These are phyloP conservation scores for Artemia franciscana DNA, from an alignment of 1,140 invertebrate genomes.

Conservation along the genomic window DNA sequence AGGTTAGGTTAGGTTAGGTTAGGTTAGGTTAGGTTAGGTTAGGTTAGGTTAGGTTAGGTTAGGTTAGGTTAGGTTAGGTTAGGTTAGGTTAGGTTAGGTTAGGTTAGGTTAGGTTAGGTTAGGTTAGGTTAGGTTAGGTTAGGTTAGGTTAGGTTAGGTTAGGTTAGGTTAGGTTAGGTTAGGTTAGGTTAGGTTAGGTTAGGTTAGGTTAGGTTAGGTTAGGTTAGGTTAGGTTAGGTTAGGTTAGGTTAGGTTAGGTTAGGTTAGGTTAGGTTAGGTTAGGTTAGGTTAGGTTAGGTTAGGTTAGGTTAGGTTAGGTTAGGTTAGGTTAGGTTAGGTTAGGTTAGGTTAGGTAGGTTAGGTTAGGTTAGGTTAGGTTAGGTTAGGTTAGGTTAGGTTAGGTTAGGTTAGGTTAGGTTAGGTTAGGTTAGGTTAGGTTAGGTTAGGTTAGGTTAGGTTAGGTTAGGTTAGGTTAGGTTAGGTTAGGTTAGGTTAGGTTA, in stretches of 20 bases:
- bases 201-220: constrained; percentile 18
- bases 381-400: constrained; percentile 10
- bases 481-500: constrained; percentile 12
- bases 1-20: constrained; percentile 10
- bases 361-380: constrained; percentile 10
- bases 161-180: constrained; percentile 18
- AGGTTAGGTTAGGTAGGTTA: no score
- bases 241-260: constrained; percentile 16
- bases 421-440: constrained; percentile 10
- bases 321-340: constrained; percentile 16
- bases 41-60: constrained; percentile 13
- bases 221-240: constrained; percentile 14
- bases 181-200: constrained; percentile 16
- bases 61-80: constrained; percentile 15
- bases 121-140: constrained; percentile 13
- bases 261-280: constrained; percentile 13
- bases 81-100: constrained; percentile 14
- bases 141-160: constrained; percentile 14
- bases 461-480: constrained; percentile 11
- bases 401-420: constrained; percentile 8
- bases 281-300: constrained; percentile 8
- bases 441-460: constrained; percentile 10
- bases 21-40: constrained; percentile 11
- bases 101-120: constrained; percentile 12
- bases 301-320: constrained; percentile 10